These are phyloP conservation scores for Camelus dromedarius DNA, from an alignment of 2,113 vertebrate species.

Conservation along the genomic window DNA sequence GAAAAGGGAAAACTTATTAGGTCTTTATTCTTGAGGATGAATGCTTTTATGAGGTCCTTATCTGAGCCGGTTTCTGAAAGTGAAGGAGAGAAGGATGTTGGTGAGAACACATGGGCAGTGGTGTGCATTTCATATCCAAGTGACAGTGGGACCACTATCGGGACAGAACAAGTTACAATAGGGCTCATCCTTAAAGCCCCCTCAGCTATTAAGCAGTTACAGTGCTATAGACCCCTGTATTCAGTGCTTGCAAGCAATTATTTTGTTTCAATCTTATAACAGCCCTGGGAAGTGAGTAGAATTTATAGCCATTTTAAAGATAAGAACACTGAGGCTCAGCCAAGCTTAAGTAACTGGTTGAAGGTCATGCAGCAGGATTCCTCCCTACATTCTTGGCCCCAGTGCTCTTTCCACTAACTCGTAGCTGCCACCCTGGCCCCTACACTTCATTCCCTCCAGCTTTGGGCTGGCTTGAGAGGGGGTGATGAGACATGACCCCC, in stretches of 20 bases:
- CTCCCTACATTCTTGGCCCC: neutral
- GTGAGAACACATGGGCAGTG: neutral
- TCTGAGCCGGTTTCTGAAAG: neutral
- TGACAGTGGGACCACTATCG: rapidly evolving
- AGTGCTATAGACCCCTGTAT: neutral
- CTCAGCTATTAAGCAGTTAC: neutral
- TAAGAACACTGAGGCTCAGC: neutral
- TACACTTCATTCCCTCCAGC: neutral
- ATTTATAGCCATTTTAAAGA: slow-evolving; percentile 24
- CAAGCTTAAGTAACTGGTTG: neutral
- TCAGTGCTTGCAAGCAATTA: neutral
- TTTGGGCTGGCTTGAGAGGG: too few relatives aligned
- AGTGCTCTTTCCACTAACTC: neutral
- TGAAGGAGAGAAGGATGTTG: neutral
- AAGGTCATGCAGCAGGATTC: rapidly evolving
- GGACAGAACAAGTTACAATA: too few relatives aligned
- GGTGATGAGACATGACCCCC: neutral
- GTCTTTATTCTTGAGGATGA: neutral
- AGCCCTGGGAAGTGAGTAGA: neutral
- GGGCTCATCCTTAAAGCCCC: neutral
- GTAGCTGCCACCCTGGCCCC: rapidly evolving
- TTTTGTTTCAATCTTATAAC: neutral
- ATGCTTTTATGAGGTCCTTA: neutral
- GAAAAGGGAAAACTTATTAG: neutral
- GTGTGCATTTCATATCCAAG: neutral